A percentile compares a stretch with the other conserved stretches of the same genome.
Evolutionary conservation across 2,113 vertebrate species (phyloP).

Genomic region (Sus scrofa): T2T-Sscrofa CM000812.6:278226001-278226500

Average conservation of each 20-base stretch:
- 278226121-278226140: conserved; percentile 73
- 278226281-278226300: background rate
- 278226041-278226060: conserved; percentile 83
- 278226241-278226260: conserved; percentile 40
- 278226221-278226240: background rate
- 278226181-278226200: conserved; percentile 65
- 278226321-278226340: conserved; percentile 31
- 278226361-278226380: conserved; percentile 62
- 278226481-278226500: conserved; percentile 53
- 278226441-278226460: conserved; percentile 47
- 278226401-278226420: conserved; percentile 40
- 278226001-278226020: conserved; percentile 89
- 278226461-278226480: conserved; percentile 49
- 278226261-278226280: conserved; percentile 58
- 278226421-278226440: conserved; percentile 58
- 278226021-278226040: conserved; percentile 87
- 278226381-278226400: background rate
- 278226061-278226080: conserved; percentile 83
- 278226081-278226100: conserved; percentile 76
- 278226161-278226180: conserved; percentile 57
- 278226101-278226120: conserved; percentile 62
- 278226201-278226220: conserved; percentile 55
- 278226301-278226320: conserved; percentile 61
- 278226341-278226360: conserved; percentile 52
- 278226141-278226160: conserved; percentile 39